Evolutionary conservation across 23 tunicate genomes (phyloP), one percentile per base, ranked within the genome.

Genomic region (Ascidia mentula): DNA sequence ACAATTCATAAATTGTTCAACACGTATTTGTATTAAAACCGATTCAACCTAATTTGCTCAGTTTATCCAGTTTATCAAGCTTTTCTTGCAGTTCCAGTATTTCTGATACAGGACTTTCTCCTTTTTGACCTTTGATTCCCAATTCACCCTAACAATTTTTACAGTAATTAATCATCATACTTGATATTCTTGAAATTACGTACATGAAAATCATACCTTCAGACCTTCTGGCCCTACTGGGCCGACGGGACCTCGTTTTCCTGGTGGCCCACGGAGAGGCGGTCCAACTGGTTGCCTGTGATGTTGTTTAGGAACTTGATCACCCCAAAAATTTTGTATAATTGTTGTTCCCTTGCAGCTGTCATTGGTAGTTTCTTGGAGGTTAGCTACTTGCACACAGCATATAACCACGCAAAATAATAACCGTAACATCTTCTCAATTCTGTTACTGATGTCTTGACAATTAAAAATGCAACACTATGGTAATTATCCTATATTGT

Each of bases 271-370:
- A 20, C 65, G 7, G 22, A 20, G 28, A 53, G 65, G 24, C 24
- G 24, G 12, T 5, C 12, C 65, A 53, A 53, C 65, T 28, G 65
- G 1, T 53, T 53, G 28, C 65, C 4, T 53, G 22, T 53, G 65
- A 20, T 26, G 65, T 9, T n/a, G n/a, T n/a, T n/a, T n/a, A n/a
- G n/a, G n/a, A n/a, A n/a, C n/a, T n/a, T 28, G 7, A 53, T 53
- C 65, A 53, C 24, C 24, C 4, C 65, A 26, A 9, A 53, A 53
- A 9, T 53, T 20, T 9, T 53, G 65, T 3, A 53, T 28, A 5
- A 53, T 53, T 26, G 65, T 53, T 53, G 65, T 9, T 20, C 65
- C 65, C 65, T 53, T 53, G 65, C 65, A 53, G 65, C 24, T 53
- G 13, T n/a, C n/a, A n/a, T n/a, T n/a, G n/a, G n/a, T n/a, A n/a